phyloP scores from a whole-genome alignment of 2,888 invertebrate species.

The Philereme transversata region DNA sequence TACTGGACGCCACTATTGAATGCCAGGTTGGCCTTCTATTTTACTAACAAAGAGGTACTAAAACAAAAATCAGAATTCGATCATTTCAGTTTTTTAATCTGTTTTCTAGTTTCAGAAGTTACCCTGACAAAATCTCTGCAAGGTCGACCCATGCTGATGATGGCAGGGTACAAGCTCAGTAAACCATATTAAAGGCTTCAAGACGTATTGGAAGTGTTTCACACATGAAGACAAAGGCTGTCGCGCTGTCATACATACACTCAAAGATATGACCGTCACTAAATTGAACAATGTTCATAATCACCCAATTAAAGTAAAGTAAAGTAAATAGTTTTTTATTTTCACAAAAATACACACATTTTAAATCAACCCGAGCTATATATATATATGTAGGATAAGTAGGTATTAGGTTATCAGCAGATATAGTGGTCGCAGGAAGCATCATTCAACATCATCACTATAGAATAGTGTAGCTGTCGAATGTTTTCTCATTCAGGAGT shows the following conservation, averaged over 20 bases:
- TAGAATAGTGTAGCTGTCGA: too few relatives aligned
- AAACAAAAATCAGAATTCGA: too few relatives aligned
- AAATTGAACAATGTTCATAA: slow-evolving; percentile 17
- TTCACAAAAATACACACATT: neutral
- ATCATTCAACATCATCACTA: too few relatives aligned
- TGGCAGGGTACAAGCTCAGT: slow-evolving; percentile 16
- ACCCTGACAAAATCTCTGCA: neutral
- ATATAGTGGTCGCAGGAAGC: too few relatives aligned
- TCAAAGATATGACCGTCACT: slow-evolving; percentile 13
- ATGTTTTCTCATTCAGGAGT: too few relatives aligned
- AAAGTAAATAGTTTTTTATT: too few relatives aligned
- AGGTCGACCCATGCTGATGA: slow-evolving; percentile 11
- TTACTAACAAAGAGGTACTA: too few relatives aligned
- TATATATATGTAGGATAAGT: too few relatives aligned
- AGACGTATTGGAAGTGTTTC: slow-evolving; percentile 26
- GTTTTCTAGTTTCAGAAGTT: neutral
- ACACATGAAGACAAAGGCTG: slow-evolving; percentile 19
- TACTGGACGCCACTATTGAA: too few relatives aligned
- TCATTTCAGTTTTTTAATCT: too few relatives aligned
- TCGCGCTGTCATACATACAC: slow-evolving; percentile 24
- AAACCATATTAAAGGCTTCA: slow-evolving; percentile 8
- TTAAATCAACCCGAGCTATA: neutral
- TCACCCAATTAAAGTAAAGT: slow-evolving; percentile 1
- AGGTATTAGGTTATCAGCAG: too few relatives aligned
- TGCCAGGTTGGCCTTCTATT: too few relatives aligned